Conservation (phyloP, 2,888 invertebrate genomes). For the Cantharis rustica region DNA sequence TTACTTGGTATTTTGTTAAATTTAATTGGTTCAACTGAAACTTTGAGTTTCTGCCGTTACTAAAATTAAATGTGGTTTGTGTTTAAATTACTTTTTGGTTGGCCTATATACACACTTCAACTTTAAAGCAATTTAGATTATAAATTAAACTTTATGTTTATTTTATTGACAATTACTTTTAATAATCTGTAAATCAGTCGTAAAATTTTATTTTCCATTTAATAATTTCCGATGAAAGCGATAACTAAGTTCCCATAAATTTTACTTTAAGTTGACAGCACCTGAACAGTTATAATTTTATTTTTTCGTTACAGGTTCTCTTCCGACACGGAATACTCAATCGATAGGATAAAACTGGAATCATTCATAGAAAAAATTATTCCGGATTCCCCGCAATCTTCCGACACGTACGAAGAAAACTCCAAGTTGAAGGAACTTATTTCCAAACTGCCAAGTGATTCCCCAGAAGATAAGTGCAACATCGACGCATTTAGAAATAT, state of each 20-base stretch:
- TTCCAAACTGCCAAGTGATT: not conserved
- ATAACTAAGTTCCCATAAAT: not conserved
- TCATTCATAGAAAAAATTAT: constrained; percentile 53
- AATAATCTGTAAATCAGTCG: not conserved
- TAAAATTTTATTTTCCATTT: not conserved
- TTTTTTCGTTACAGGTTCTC: constrained; percentile 12
- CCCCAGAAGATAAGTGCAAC: not conserved
- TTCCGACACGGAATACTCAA: constrained; percentile 20
- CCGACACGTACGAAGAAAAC: constrained; percentile 42
- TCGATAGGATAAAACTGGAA: constrained; percentile 47
- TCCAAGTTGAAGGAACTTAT: constrained; percentile 4
- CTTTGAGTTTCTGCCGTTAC: not conserved
- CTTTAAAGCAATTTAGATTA: not conserved
- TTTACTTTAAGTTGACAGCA: not conserved
- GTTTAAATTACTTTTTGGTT: not conserved
- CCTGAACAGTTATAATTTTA: not conserved
- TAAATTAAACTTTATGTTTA: not conserved
- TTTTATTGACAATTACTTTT: not conserved
- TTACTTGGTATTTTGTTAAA: no score
- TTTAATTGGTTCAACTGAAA: no score
- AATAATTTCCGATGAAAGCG: not conserved
- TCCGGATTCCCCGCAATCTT: constrained; percentile 48
- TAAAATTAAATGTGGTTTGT: not conserved
- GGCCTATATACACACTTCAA: not conserved
- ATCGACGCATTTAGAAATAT: constrained; percentile 49